Evolutionary conservation across 2,797 vertebrate genomes (phyloP).

Genomic region (Myotis planiceps): DNA sequence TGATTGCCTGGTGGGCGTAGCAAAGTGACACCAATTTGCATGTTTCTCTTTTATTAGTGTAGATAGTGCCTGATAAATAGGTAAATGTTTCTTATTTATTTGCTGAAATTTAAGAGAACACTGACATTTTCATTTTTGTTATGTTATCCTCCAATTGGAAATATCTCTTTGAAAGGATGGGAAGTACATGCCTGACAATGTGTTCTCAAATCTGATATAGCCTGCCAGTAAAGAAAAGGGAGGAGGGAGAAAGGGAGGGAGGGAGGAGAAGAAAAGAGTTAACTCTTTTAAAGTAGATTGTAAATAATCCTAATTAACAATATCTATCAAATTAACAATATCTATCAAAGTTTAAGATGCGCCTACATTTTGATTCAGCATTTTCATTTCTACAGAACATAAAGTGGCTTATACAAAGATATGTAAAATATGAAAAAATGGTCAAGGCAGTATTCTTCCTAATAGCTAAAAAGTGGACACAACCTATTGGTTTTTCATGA

Average conservation of each 20-base stretch:
- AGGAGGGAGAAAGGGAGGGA: not conserved
- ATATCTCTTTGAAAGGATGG: not conserved
- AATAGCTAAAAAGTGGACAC: not conserved
- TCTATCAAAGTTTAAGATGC: not conserved
- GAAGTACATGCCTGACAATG: not conserved
- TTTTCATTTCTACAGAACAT: not conserved
- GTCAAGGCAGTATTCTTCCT: not conserved
- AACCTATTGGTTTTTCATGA: not conserved
- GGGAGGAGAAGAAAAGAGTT: not conserved
- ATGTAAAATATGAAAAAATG: not conserved
- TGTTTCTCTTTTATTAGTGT: too few species aligned
- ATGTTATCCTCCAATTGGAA: not conserved
- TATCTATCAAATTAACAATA: not conserved
- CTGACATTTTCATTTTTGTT: not conserved
- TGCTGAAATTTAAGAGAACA: not conserved
- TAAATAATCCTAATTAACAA: not conserved
- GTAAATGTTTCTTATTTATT: not conserved
- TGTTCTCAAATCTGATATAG: not conserved
- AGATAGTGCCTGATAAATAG: not conserved
- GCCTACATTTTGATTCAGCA: not conserved
- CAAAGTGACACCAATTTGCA: too few species aligned
- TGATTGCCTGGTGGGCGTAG: too few species aligned
- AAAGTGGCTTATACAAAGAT: not conserved
- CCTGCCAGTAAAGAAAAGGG: not conserved
- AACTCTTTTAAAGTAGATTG: not conserved